Evolutionary conservation across 2,113 vertebrate genomes (phyloP), one percentile per base, ranked within the genome.

Genomic region (Ammospiza caudacuta): DNA sequence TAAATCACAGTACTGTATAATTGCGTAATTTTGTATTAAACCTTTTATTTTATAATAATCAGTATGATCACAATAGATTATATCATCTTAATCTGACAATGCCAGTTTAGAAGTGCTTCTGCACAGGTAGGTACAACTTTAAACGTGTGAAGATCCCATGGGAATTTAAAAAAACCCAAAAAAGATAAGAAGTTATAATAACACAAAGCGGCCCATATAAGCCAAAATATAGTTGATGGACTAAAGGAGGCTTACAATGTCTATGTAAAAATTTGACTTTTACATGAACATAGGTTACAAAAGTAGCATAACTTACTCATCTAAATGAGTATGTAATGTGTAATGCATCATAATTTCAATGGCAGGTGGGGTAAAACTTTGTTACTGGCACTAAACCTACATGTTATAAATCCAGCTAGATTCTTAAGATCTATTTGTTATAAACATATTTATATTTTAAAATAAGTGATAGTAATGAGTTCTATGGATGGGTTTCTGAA

Each of bases 161-260:
- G 15, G 39, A 15, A 29, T 47, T 47, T 47, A 7, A 33, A n/a
- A 76, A 51, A 29, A 28, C 23, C 61, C 37, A 29, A 23, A 59
- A 78, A 17, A 28, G 8, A 3, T 16, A 41, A 10, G 9, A 61
- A 64, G 41, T 39, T 0, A 2, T 27, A 79, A 52, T 24, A 84
- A 73, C 8, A 22, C 3, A 1, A 19, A 13, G 21, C n/a, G 13
- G 5, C 3, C 27, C 3, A 1, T 73, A 29, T 16, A 46, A 74
- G 37, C 12, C 12, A 68, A 58, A 78, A 72, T 6, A 15, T 41
- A 59, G 9, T 1, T 44, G 69, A 11, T 12, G 7, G 2, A 37
- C 7, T 87, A 35, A 57, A 76, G 21, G 12, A 47, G 3, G 8
- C 46, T 17, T 35, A 24, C 12, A 84, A 63, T 8, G 2, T 25